Percentiles rank a stretch among this genome's conserved stretches.
Conservation (phyloP, 2,113 vertebrate genomes). For the Leptosomus discolor region DNA sequence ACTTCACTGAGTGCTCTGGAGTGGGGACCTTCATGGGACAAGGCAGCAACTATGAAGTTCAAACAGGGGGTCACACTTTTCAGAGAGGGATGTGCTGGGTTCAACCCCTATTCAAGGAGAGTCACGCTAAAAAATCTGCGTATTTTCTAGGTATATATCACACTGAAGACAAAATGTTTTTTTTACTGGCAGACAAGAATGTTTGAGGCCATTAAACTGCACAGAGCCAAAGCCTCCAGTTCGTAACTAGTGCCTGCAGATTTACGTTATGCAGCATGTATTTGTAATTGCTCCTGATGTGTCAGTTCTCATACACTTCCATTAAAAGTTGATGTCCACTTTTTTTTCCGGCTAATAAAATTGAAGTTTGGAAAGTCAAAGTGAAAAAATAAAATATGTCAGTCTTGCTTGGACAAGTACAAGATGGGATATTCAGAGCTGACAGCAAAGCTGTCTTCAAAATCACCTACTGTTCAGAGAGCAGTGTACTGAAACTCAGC, state of each 20-base stretch:
- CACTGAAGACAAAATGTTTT: not conserved
- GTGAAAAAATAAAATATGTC: not conserved
- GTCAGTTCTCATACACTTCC: not conserved
- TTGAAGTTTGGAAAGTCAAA: not conserved
- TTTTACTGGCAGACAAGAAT: not conserved
- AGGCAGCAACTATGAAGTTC: not conserved
- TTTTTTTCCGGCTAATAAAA: not conserved
- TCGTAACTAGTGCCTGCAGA: not conserved
- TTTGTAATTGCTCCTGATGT: not conserved
- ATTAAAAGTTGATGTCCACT: slow-evolving; percentile 10
- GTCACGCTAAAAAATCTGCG: fast-evolving
- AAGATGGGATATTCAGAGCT: slow-evolving; percentile 15
- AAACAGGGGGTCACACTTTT: not conserved
- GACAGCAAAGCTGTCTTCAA: slow-evolving; percentile 33
- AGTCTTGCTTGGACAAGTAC: not conserved
- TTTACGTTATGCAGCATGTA: not conserved
- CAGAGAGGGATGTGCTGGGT: not conserved
- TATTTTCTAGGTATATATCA: not conserved
- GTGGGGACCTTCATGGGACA: not conserved
- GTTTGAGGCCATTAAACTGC: not conserved
- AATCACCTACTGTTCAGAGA: slow-evolving; percentile 33
- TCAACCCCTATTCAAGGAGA: not conserved
- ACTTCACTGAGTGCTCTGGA: not conserved
- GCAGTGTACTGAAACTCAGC: not conserved
- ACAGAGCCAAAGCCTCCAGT: not conserved